Evolutionary conservation across 2,113 vertebrate species (phyloP).

Genomic region (Stomatorhinus ivindoensis): DNA sequence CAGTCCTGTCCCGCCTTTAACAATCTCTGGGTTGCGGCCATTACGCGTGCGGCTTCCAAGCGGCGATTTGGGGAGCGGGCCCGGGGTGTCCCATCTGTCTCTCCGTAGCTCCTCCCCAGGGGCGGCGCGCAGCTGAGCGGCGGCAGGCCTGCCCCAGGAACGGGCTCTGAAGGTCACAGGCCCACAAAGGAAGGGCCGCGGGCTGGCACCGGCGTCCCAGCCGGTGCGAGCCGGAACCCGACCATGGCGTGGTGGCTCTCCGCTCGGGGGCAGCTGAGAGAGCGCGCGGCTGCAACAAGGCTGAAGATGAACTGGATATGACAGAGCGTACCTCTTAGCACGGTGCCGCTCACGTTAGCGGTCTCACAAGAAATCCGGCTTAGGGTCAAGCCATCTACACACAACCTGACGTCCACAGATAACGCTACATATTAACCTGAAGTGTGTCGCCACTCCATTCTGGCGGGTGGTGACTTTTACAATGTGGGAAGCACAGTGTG

Average conservation of each 20-base stretch:
- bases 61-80: not conserved
- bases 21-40: not conserved
- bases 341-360: not conserved
- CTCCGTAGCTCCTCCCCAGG: not conserved
- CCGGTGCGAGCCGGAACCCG: not conserved
- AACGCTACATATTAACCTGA: not conserved
- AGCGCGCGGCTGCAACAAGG: not conserved
- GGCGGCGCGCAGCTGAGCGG: not conserved
- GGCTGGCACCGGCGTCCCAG: not conserved
- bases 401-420: not conserved
- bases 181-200: not conserved
- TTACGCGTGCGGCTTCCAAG: not conserved
- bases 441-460: not conserved
- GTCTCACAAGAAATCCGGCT: not conserved
- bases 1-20: not conserved
- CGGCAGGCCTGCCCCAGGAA: not conserved
- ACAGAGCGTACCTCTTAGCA: not conserved
- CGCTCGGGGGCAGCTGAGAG: not conserved
- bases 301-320: not conserved
- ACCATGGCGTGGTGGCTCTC: not conserved
- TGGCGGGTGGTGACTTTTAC: not conserved
- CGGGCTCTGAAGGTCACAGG: conserved; percentile 12
- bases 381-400: not conserved
- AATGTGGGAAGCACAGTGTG: not conserved
- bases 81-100: conserved; percentile 24